These are phyloP conservation scores for Drosophila lacertosa DNA, from an alignment of 1,140 invertebrate genomes.

Conservation along the genomic window DNA sequence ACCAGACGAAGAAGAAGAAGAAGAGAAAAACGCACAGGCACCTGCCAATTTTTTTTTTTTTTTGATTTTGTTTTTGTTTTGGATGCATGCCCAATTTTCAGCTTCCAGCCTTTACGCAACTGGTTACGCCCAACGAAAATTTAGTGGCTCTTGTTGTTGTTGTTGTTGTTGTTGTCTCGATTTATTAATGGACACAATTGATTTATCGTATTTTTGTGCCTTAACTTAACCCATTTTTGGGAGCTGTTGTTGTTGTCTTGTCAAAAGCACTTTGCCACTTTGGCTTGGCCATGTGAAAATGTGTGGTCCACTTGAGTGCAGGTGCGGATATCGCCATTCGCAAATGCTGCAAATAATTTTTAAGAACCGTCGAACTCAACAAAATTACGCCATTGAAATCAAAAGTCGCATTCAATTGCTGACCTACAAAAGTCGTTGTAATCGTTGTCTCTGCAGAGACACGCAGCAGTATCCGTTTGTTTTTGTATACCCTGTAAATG, in stretches of 20 bases:
- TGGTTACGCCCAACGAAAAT: constrained; percentile 45
- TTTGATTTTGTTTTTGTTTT: too few species aligned
- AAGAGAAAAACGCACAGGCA: constrained; percentile 27
- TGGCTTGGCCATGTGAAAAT: constrained; percentile 34
- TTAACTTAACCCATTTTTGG: constrained; percentile 38
- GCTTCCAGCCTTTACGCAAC: constrained; percentile 34
- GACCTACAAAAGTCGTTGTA: constrained; percentile 60
- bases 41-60: constrained; percentile 74
- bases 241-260: constrained; percentile 11
- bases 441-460: constrained; percentile 14
- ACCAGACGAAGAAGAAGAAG: too few species aligned
- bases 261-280: constrained; percentile 28
- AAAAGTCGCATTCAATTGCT: constrained; percentile 57
- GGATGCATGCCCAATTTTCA: constrained; percentile 35
- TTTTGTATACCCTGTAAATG: constrained; percentile 17
- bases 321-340: constrained; percentile 25
- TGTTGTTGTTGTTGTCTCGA: constrained; percentile 22
- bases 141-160: not conserved
- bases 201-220: constrained; percentile 39
- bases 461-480: constrained; percentile 11
- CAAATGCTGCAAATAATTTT: not conserved
- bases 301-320: constrained; percentile 33
- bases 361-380: constrained; percentile 1
- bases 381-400: constrained; percentile 65
- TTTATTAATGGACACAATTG: constrained; percentile 49